phyloP scores from a whole-genome alignment of 1,140 invertebrate species.

The Zaprionus lachaisei region DNA sequence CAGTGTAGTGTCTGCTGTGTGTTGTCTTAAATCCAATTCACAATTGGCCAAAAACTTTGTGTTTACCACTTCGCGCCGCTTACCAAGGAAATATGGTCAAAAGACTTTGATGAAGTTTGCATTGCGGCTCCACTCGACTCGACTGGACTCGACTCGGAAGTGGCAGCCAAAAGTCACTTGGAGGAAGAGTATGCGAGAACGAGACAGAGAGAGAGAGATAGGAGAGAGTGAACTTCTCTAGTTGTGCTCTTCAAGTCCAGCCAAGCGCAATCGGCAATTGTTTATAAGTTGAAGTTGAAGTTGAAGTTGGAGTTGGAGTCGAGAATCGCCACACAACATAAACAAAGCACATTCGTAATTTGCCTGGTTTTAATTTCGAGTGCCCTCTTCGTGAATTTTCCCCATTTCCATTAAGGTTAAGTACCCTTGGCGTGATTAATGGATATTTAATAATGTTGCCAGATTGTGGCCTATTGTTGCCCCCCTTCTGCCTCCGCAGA shows the following conservation, averaged over 20 bases:
- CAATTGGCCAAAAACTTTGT: slow-evolving; percentile 69
- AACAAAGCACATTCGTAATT: slow-evolving; percentile 57
- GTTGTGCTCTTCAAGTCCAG: slow-evolving; percentile 48
- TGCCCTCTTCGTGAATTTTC: slow-evolving; percentile 50
- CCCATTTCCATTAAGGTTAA: slow-evolving; percentile 53
- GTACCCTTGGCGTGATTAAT: slow-evolving; percentile 52
- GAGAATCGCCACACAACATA: slow-evolving; percentile 48
- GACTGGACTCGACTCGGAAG: slow-evolving; percentile 23
- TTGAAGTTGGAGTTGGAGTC: slow-evolving; percentile 6
- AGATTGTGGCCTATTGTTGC: slow-evolving; percentile 2
- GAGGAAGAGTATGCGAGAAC: neutral
- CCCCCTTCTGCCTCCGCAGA: neutral
- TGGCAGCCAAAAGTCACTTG: slow-evolving; percentile 50
- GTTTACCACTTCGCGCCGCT: slow-evolving; percentile 49
- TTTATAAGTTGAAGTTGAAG: slow-evolving; percentile 37
- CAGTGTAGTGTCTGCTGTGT: slow-evolving; percentile 36
- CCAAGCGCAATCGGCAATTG: slow-evolving; percentile 64
- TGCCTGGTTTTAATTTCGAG: slow-evolving; percentile 32
- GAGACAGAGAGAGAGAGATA: neutral
- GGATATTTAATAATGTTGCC: slow-evolving; percentile 59
- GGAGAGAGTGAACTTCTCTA: slow-evolving; percentile 44
- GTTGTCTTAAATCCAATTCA: slow-evolving; percentile 60
- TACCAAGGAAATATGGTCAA: slow-evolving; percentile 65
- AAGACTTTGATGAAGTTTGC: slow-evolving; percentile 67
- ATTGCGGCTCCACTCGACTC: slow-evolving; percentile 23